Percentiles rank a stretch among this genome's conserved stretches.
phyloP scores from a whole-genome alignment of 1,140 invertebrate genomes.

The Hycleus phaleratus region DNA sequence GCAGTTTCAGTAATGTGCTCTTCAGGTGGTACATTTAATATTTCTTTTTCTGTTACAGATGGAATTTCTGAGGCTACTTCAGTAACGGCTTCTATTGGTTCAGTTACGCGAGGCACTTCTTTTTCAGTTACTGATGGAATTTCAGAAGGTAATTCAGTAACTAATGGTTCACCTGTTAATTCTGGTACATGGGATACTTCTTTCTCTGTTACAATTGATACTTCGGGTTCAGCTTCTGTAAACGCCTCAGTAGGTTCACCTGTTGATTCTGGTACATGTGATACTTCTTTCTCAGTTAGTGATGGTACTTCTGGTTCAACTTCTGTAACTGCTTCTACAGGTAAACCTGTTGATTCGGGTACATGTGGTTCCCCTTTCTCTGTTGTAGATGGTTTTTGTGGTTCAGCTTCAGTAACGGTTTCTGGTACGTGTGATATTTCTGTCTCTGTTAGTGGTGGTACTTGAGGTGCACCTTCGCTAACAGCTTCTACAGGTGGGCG shows the following conservation, averaged over 20 bases:
- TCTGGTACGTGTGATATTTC: too few relatives aligned
- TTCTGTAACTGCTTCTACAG: neutral
- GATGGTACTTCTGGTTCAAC: neutral
- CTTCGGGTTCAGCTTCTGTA: neutral
- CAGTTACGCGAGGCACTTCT: neutral
- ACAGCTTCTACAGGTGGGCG: neutral
- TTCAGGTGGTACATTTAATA: neutral
- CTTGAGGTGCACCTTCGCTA: too few relatives aligned
- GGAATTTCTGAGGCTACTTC: neutral
- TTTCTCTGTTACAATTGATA: neutral
- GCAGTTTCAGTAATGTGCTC: neutral
- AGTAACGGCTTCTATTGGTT: neutral
- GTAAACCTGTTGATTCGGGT: neutral
- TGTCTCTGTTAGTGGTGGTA: too few relatives aligned
- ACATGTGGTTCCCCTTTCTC: neutral
- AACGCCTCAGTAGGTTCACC: neutral
- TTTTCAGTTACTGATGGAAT: neutral
- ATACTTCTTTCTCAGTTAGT: slow-evolving; percentile 11
- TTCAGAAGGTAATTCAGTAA: neutral
- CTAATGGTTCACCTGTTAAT: neutral
- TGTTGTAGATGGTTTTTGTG: neutral
- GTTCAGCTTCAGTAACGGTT: neutral
- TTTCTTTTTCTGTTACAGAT: neutral
- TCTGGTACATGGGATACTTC: neutral
- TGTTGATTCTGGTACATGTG: neutral